phyloP scores from a whole-genome alignment of 1,140 invertebrate genomes.

The Eriocheir sinensis region DNA sequence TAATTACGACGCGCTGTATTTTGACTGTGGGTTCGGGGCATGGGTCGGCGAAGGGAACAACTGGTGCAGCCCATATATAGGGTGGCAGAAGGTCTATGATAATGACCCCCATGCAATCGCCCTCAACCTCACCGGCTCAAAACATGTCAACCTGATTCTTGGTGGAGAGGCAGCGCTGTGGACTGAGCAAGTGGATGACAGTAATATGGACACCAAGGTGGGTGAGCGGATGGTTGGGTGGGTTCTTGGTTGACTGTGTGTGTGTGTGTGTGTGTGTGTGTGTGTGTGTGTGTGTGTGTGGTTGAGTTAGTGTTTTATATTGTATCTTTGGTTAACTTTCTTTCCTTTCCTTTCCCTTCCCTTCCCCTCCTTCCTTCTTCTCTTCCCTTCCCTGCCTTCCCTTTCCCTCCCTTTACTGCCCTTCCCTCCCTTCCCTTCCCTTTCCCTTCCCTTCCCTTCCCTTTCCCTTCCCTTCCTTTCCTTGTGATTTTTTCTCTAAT shows the following conservation, averaged over 20 bases:
- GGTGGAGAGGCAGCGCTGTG: conserved; percentile 91
- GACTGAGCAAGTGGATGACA: conserved; percentile 88
- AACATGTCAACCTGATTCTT: conserved; percentile 81
- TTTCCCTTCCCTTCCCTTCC: not conserved
- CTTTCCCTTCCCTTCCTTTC: not conserved
- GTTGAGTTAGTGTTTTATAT: too few relatives aligned
- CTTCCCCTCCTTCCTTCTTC: not conserved
- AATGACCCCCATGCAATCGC: conserved; percentile 86
- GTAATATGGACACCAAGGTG: conserved; percentile 69
- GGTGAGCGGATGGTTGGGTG: too few relatives aligned
- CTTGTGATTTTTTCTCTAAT: not conserved
- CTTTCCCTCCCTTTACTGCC: not conserved
- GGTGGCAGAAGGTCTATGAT: conserved; percentile 92
- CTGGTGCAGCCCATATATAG: conserved; percentile 91
- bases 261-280: too few relatives aligned
- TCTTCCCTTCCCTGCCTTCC: not conserved
- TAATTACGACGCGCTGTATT: conserved; percentile 91
- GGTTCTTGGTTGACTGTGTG: too few relatives aligned
- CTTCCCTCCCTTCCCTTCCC: not conserved
- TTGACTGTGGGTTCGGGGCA: conserved; percentile 92
- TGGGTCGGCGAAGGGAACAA: conserved; percentile 86
- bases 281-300: too few relatives aligned
- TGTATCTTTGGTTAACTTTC: too few relatives aligned
- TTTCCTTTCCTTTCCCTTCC: not conserved
- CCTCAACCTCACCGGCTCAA: conserved; percentile 35